Base-by-base conservation (phyloP, 2,113 vertebrate genomes). In the Urocolius indicus region DNA sequence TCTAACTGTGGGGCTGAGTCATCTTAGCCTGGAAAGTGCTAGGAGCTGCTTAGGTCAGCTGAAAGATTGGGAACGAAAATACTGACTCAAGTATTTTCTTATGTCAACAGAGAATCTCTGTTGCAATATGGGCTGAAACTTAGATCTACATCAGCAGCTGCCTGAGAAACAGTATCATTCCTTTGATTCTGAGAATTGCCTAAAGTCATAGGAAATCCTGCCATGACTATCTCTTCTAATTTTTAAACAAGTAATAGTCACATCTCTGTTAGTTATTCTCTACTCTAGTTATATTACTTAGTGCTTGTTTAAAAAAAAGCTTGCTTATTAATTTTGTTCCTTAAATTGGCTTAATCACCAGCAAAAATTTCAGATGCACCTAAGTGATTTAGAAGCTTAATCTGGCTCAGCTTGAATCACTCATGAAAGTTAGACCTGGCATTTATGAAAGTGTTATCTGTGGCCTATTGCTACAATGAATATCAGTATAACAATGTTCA, bases 1-100 rank as follows among this genome's bases (percentile, higher is more conserved):
- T 92, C 86, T 85, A 54, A 38, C 22, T 58, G 52, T 45, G 45
- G 29, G 59, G 86, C 89, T 94, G 83, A 90, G 68, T 96, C 79
- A 92, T 83, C 36, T 61, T 41, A 66, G 92, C 30, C 71, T 59
- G 72, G 89, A 41, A 74, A 87, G 30, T 65, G 67, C 61, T 41
- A 73, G 51, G 55, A 93, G 48, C 65, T 84, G 80, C 88, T 88
- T 51, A 66, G 68, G 52, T 90, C 86, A 96, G 76, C 68, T 90
- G 83, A 76, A 87, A 45, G 20, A 49, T 2, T 69, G 55, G 22
- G 58, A 79, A 73, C 32, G 62, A 72, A 94, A 92, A 86, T 10
- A 72, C 57, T 34, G 57, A 89, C 54, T 89, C 23, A 21, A 45
- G 61, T 51, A 55, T 87, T 86, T 93, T 74, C 81, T 78, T 2